Evolutionary conservation across 1,140 invertebrate genomes (phyloP).

Genomic region (Ips nitidus): DNA sequence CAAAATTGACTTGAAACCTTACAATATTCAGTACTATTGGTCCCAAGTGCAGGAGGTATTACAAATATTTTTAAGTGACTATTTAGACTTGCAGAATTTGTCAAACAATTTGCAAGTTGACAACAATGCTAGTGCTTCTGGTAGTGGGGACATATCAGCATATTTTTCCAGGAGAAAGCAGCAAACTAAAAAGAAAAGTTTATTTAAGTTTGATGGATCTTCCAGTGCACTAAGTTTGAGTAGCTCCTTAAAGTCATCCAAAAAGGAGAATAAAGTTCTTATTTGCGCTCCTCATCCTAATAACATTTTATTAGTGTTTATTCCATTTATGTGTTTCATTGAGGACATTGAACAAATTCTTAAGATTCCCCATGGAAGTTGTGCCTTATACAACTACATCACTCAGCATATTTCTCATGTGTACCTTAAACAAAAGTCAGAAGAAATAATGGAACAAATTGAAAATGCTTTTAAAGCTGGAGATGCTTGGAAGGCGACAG

Average conservation of each 20-base stretch:
- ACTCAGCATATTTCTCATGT: conserved; percentile 75
- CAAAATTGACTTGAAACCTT: conserved; percentile 60
- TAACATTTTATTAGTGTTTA: conserved; percentile 77
- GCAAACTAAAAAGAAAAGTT: conserved; percentile 61
- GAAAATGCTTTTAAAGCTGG: conserved; percentile 70
- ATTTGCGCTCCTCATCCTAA: conserved; percentile 73
- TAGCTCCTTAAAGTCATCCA: conserved; percentile 59
- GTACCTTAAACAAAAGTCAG: conserved; percentile 63
- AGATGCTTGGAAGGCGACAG: conserved; percentile 72
- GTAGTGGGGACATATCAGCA: conserved; percentile 63
- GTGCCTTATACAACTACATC: conserved; percentile 73
- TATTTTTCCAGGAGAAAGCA: conserved; percentile 69
- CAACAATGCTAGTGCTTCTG: conserved; percentile 55
- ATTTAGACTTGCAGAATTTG: conserved; percentile 78
- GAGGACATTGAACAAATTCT: conserved; percentile 73
- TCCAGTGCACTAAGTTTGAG: conserved; percentile 72
- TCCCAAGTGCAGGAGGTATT: conserved; percentile 82
- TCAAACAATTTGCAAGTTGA: conserved; percentile 62
- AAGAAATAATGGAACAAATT: conserved; percentile 61
- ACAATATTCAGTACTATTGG: conserved; percentile 86
- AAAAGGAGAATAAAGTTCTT: conserved; percentile 55
- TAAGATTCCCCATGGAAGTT: conserved; percentile 55
- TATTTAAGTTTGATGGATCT: conserved; percentile 82
- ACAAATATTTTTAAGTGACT: conserved; percentile 76
- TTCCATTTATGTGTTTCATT: conserved; percentile 73